Conservation (phyloP, 2,888 invertebrate genomes). For the Chloromyia formosa region DNA sequence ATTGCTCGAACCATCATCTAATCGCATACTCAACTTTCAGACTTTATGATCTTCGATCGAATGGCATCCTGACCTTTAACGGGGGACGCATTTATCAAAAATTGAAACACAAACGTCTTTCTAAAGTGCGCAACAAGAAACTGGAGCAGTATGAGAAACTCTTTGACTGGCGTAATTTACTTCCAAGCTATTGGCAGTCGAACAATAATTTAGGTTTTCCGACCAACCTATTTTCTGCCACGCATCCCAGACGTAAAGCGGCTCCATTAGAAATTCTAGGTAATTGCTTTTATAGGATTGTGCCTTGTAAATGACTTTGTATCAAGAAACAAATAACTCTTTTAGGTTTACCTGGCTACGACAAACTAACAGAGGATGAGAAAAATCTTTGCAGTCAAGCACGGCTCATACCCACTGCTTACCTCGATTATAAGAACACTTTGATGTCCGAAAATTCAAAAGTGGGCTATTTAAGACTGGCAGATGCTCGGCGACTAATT, state of each 20-base stretch:
- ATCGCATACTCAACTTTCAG: constrained; percentile 55
- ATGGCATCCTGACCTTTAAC: constrained; percentile 75
- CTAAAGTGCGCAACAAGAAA: constrained; percentile 55
- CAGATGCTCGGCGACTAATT: constrained; percentile 82
- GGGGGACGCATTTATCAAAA: constrained; percentile 73
- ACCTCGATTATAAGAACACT: constrained; percentile 78
- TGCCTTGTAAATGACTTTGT: too few species aligned
- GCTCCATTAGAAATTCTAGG: constrained; percentile 61
- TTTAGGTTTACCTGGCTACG: constrained; percentile 79
- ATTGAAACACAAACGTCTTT: constrained; percentile 67
- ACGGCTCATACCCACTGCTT: constrained; percentile 80
- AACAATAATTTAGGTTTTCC: background rate
- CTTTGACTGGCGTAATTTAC: constrained; percentile 54
- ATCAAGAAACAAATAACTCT: constrained; percentile 62
- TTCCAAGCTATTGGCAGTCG: background rate
- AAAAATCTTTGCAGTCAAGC: constrained; percentile 78
- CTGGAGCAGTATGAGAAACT: constrained; percentile 48
- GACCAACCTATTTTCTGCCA: background rate
- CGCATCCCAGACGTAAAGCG: constrained; percentile 58
- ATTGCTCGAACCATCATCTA: constrained; percentile 4
- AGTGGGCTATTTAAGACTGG: constrained; percentile 75
- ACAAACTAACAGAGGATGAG: constrained; percentile 76
- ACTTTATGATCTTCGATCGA: constrained; percentile 72
- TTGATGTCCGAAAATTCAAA: constrained; percentile 81
- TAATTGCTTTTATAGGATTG: constrained; percentile 44